Evolutionary conservation across 2,113 vertebrate species (phyloP), one percentile per base, ranked within the genome.

Genomic region (Nycticryphes semicollaris): DNA sequence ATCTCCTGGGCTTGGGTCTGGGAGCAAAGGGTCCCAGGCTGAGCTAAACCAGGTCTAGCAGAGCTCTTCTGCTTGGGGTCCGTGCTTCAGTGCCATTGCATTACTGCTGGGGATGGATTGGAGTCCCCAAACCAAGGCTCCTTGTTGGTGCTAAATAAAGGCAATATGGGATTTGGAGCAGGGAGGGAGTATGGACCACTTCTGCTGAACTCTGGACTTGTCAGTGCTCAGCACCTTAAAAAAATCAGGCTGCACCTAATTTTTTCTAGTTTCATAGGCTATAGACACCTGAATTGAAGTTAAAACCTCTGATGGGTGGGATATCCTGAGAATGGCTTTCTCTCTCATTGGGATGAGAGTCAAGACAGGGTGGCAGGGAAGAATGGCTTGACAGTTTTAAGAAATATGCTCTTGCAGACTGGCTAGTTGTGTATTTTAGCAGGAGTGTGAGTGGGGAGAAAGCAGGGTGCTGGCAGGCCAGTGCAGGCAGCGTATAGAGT

Each of bases 401-500:
- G 73, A 60, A 92, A 64, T 62, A 14, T 9, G 2, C 56, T 41
- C 22, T 53, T 8, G 1, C 37, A 53, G 37, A 76, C 14, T 85
- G 39, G 21, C 57, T 81, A 25, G 24, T 84, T 45, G 31, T 23
- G 17, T 41, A 14, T 64, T 91, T 85, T 70, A 80, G 57, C 37
- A 64, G 72, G 33, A 64, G 12, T 7, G 22, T 54, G 79, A 94
- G 54, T 7, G 66, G 28, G 84, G 84, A 83, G 62, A 69, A 79
- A 79, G 56, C 50, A 54, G 50, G 54, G 39, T 0, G 1, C 56
- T 84, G 92, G 35, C 73, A 73, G 90, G 31, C 18, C 1, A 1
- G 37, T 23, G 57, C 25, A 21, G 33, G 7, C 22, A 37, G 64
- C 0, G 0, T 33, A 15, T 7, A 62, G 33, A 21, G 68, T 8